phyloP scores from a whole-genome alignment of 2,888 invertebrate genomes.

The Pristionchus arcanus region DNA sequence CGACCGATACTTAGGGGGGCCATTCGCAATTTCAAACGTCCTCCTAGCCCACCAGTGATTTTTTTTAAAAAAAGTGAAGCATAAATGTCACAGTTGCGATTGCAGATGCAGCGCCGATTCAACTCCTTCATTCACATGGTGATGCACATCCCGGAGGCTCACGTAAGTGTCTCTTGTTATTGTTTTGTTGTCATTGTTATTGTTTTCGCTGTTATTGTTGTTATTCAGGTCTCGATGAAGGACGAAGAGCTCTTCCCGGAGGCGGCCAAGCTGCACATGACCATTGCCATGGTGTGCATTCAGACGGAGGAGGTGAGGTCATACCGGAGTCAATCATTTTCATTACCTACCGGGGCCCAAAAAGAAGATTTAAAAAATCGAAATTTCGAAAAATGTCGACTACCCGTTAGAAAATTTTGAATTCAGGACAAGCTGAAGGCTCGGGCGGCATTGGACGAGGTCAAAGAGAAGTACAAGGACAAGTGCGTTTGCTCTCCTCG shows the following conservation, averaged over 20 bases:
- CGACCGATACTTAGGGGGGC: too few relatives aligned
- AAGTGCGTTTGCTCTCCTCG: background rate
- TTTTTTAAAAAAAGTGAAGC: background rate
- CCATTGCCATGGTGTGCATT: constrained; percentile 28
- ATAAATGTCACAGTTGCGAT: too few relatives aligned
- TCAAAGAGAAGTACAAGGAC: background rate
- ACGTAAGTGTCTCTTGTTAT: background rate
- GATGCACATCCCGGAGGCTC: background rate
- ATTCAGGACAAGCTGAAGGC: background rate
- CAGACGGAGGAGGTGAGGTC: background rate
- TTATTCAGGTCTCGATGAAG: background rate
- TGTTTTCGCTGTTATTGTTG: background rate
- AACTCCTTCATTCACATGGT: background rate
- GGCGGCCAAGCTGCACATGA: constrained; percentile 32
- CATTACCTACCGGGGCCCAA: background rate
- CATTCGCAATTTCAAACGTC: too few relatives aligned
- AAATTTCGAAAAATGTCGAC: background rate
- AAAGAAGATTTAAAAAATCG: background rate
- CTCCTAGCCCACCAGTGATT: too few relatives aligned
- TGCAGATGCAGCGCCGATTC: constrained; percentile 8
- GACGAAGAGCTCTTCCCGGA: background rate
- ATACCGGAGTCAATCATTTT: too few relatives aligned
- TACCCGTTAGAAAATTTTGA: background rate
- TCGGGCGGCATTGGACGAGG: background rate
- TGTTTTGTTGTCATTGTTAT: too few relatives aligned